These are phyloP conservation scores for Lathamus discolor DNA, from an alignment of 2,113 vertebrate species.

Conservation along the genomic window DNA sequence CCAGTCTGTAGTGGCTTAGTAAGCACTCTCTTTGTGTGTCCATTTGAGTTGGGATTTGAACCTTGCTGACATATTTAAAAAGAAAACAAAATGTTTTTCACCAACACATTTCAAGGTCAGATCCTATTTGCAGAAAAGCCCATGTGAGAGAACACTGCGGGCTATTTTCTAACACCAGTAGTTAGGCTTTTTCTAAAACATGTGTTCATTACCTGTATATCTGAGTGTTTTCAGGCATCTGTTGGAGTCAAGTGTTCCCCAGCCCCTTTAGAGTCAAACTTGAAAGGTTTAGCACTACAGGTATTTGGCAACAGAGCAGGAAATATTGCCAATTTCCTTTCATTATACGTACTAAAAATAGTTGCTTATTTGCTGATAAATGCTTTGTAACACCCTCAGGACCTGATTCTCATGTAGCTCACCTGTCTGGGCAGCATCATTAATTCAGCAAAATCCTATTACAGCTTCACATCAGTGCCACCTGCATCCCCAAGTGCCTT, in stretches of 20 bases:
- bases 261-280: not conserved
- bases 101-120: not conserved
- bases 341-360: constrained; percentile 28
- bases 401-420: not conserved
- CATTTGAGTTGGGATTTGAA: not conserved
- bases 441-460: not conserved
- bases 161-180: not conserved
- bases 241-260: not conserved
- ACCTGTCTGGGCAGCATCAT: not conserved
- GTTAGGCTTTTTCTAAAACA: not conserved
- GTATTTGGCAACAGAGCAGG: constrained; percentile 33
- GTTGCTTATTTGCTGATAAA: not conserved
- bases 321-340: constrained; percentile 18
- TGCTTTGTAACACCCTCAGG: not conserved
- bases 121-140: not conserved
- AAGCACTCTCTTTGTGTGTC: not conserved
- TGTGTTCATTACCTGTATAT: not conserved
- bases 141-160: not conserved
- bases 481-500: not conserved
- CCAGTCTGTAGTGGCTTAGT: not conserved
- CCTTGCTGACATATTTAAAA: not conserved
- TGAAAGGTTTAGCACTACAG: not conserved
- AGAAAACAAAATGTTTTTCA: not conserved
- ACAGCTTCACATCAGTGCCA: not conserved
- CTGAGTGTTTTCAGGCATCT: constrained; percentile 7